phyloP scores from a whole-genome alignment of 2,888 invertebrate species.

The Oithona nana region DNA sequence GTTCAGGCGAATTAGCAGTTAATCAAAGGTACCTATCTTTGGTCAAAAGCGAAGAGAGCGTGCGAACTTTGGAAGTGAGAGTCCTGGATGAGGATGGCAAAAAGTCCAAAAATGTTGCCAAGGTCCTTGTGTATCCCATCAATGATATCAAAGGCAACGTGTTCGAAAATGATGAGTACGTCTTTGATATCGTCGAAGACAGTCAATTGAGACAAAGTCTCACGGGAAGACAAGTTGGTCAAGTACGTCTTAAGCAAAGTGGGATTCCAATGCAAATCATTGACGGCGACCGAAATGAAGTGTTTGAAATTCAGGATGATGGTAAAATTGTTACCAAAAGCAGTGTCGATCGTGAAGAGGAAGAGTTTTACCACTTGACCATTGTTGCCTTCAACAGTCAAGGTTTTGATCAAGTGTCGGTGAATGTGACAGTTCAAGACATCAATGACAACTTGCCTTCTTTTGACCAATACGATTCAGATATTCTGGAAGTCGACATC shows the following conservation, averaged over 20 bases:
- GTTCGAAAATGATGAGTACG: conserved; percentile 45
- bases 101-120: conserved; percentile 30
- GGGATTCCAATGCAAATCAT: not conserved
- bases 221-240: conserved; percentile 55
- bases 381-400: conserved; percentile 73
- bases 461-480: conserved; percentile 26
- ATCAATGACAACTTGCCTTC: conserved; percentile 26
- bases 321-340: conserved; percentile 58
- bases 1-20: conserved; percentile 51
- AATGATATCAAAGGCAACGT: not conserved
- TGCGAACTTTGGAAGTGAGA: conserved; percentile 36
- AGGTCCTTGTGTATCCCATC: not conserved
- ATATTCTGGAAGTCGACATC: conserved; percentile 59
- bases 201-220: conserved; percentile 39
- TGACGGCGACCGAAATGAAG: conserved; percentile 7
- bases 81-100: conserved; percentile 63
- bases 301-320: conserved; percentile 57
- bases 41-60: not conserved
- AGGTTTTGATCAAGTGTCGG: conserved; percentile 34
- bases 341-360: conserved; percentile 64
- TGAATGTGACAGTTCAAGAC: conserved; percentile 42
- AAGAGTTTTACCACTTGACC: conserved; percentile 53
- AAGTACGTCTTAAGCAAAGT: conserved; percentile 33
- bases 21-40: not conserved
- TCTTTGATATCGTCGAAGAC: conserved; percentile 65